Percentiles rank a stretch among this genome's conserved stretches.
Evolutionary conservation across 2,113 vertebrate genomes (phyloP).

Genomic region (Trichechus manatus): DNA sequence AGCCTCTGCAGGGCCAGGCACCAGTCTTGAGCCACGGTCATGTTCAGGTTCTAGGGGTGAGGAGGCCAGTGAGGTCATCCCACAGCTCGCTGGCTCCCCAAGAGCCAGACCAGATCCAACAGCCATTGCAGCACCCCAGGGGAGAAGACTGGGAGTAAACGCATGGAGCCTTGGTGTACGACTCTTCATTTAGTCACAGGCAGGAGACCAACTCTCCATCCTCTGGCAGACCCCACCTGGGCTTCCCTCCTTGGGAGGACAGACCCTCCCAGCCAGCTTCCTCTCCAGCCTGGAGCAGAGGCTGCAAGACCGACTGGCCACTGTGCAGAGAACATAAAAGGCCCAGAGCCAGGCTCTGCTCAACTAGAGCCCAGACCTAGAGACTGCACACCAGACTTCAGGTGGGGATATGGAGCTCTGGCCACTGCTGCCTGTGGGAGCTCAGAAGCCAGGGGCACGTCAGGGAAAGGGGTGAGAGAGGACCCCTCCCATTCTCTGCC

Average conservation of each 20-base stretch:
- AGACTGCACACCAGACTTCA: background rate
- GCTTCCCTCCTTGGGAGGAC: background rate
- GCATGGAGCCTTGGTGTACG: background rate
- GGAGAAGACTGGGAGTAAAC: rapidly evolving
- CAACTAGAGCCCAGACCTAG: rapidly evolving
- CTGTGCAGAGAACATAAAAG: background rate
- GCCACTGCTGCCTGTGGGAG: too few relatives aligned
- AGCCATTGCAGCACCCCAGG: rapidly evolving
- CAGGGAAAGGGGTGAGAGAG: rapidly evolving
- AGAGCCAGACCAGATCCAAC: background rate
- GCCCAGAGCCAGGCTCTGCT: rapidly evolving
- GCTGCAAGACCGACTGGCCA: background rate
- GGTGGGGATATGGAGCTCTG: rapidly evolving
- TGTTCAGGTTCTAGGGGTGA: constrained; percentile 94
- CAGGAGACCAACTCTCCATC: background rate
- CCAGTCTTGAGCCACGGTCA: constrained; percentile 97
- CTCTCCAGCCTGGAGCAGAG: background rate
- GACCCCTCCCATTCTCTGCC: background rate
- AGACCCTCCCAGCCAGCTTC: background rate
- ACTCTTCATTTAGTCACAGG: rapidly evolving
- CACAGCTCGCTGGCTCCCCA: rapidly evolving
- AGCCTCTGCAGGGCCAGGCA: constrained; percentile 96
- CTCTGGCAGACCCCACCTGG: background rate
- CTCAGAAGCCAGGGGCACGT: background rate
- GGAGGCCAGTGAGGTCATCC: background rate